Base-by-base conservation (phyloP, 2,797 vertebrate species). In the Hemitrygon akajei region DNA sequence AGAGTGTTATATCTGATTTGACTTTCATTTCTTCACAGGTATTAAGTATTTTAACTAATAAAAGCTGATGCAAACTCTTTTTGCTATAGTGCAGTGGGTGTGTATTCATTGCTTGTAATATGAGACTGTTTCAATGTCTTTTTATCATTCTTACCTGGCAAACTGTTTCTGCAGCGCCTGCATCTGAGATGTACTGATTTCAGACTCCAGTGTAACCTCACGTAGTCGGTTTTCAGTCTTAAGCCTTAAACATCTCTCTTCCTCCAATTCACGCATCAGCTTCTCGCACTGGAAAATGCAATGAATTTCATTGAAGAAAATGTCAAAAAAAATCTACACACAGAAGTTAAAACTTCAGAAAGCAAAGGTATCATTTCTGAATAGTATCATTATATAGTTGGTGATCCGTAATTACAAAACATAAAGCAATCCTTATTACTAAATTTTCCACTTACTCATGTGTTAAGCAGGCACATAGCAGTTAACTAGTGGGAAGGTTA, bases 251-350 rank as follows among this genome's bases (percentile, higher is more conserved):
- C 97, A 97, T 96, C 97, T 97, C 95, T 99, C 98, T 97, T 98
- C 97, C 96, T 99, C 98, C 97, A 98, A 95, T 96, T 98, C 97
- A 95, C 97, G 98, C 96, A 98, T 98, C 98, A 98, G 97, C 97
- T 98, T 98, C 96, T 98, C 98, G 95, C 97, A 98, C 98, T 99
- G 95, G 0, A 95, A 96, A 93, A 93, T 20, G n/a, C n/a, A 89
- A 60, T 69, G 63, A 37, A 25, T 66, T 69, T 69, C 63, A 89
- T 3, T 1, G 25, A 82, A 56, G 56, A 60, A 63, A 40, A 11
- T 25, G n/a, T 93, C 71, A 76, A 76, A 93, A 58, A 47, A 56
- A 14, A 9, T 91, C 40, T 25, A 25, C 30, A 4, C 27, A 76
- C n/a, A 11, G 47, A 93, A 75, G 82, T 37, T 7, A 89, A 37